A percentile compares a stretch with the other conserved stretches of the same genome.
Evolutionary conservation across 2,888 invertebrate species (phyloP).

Genomic region (Drosophila rellima): DNA sequence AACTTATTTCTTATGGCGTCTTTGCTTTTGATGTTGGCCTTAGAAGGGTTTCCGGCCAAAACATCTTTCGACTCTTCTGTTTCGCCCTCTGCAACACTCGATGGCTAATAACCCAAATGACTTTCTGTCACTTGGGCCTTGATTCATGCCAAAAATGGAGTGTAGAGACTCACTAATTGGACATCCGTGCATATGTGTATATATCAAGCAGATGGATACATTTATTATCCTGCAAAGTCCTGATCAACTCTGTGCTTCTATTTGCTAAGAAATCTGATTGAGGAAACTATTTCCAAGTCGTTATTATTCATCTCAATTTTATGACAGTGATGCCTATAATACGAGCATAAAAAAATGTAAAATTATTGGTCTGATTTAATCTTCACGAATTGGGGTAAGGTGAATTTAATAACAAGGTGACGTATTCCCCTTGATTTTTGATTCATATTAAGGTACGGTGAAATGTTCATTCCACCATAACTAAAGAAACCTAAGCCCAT

Average conservation of each 20-base stretch:
- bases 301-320: neutral
- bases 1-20: slow-evolving; percentile 57
- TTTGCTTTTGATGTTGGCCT: slow-evolving; percentile 60
- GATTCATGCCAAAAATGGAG: slow-evolving; percentile 37
- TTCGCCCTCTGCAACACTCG: slow-evolving; percentile 31
- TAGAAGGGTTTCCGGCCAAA: slow-evolving; percentile 57
- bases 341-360: too few species aligned
- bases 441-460: too few species aligned
- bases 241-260: slow-evolving; percentile 1
- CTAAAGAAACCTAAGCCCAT: too few species aligned
- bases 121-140: slow-evolving; percentile 71
- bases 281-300: neutral
- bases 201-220: neutral
- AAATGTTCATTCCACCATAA: too few species aligned
- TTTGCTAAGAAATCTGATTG: neutral
- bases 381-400: too few species aligned
- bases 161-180: slow-evolving; percentile 52
- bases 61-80: slow-evolving; percentile 2
- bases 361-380: too few species aligned
- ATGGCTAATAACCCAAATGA: slow-evolving; percentile 77
- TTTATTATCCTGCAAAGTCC: slow-evolving; percentile 5
- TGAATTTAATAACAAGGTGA: too few species aligned
- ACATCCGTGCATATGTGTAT: slow-evolving; percentile 28
- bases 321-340: neutral
- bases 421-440: too few species aligned